Percentiles rank a stretch among this genome's conserved stretches.
Conservation (phyloP, 2,888 invertebrate species). For the Lycia hirtaria region DNA sequence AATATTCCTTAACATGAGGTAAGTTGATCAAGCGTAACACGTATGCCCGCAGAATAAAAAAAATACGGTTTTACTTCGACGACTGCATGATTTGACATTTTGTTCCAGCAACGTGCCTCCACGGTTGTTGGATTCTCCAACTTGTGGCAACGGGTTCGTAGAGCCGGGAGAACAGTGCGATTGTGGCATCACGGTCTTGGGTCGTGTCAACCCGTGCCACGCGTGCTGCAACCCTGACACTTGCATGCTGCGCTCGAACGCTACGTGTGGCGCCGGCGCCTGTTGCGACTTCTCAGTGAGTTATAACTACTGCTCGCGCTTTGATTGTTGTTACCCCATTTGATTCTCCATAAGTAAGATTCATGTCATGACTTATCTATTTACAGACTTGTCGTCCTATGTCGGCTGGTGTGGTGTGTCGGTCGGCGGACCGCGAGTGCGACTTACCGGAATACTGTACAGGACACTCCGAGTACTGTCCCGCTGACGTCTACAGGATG, state of each 20-base stretch:
- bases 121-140: conserved; percentile 92
- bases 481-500: conserved; percentile 94
- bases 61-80: too few species aligned
- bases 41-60: too few species aligned
- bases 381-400: conserved; percentile 90
- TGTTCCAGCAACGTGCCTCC: conserved; percentile 91
- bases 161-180: conserved; percentile 99
- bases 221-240: conserved; percentile 93
- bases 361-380: too few species aligned
- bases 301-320: too few species aligned
- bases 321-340: too few species aligned
- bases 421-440: conserved; percentile 94
- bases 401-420: conserved; percentile 91
- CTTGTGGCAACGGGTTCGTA: conserved; percentile 98
- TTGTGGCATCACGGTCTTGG: conserved; percentile 92
- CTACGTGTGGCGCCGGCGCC: conserved; percentile 97
- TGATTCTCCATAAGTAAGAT: too few species aligned
- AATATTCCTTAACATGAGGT: too few species aligned
- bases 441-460: conserved; percentile 98
- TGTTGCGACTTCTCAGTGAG: conserved; percentile 93
- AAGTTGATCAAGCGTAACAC: too few species aligned
- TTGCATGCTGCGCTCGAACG: conserved; percentile 94
- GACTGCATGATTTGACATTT: neutral
- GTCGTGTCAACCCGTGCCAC: conserved; percentile 80
- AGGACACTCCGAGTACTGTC: conserved; percentile 97